phyloP scores from a whole-genome alignment of 2,797 vertebrate species.

The Fratercula arctica region DNA sequence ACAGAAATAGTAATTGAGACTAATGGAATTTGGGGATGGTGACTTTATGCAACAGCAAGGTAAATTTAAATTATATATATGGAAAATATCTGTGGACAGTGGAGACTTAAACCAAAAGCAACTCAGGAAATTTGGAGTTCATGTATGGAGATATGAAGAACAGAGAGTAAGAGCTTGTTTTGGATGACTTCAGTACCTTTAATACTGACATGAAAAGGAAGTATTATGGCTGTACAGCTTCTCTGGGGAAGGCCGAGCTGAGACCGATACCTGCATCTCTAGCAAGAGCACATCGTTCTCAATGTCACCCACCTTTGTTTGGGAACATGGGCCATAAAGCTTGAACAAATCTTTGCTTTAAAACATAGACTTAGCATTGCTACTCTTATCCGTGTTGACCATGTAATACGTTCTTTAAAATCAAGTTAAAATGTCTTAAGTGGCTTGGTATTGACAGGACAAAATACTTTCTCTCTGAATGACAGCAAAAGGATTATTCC shows the following conservation, averaged over 20 bases:
- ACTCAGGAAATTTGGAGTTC: background rate
- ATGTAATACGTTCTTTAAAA: background rate
- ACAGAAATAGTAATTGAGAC: background rate
- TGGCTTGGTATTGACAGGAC: background rate
- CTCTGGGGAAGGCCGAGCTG: background rate
- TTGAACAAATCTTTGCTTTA: background rate
- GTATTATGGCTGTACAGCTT: background rate
- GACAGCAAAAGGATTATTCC: constrained; percentile 28
- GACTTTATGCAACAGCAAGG: background rate
- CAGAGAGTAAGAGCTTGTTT: background rate
- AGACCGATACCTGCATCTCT: background rate
- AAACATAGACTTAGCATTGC: background rate
- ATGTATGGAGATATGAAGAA: background rate
- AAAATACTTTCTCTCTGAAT: background rate
- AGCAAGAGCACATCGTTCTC: rapidly evolving
- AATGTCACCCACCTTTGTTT: background rate
- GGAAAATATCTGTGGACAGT: background rate
- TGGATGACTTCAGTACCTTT: background rate
- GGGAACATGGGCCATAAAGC: rapidly evolving
- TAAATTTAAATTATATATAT: background rate
- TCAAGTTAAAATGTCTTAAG: background rate
- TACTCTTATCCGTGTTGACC: background rate
- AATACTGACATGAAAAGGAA: background rate
- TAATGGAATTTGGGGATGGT: background rate
- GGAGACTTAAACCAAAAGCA: background rate